Percentiles rank a stretch among this genome's conserved stretches.
These are phyloP conservation scores for Connochaetes taurinus DNA, from an alignment of 2,113 vertebrate genomes.

Conservation along the genomic window DNA sequence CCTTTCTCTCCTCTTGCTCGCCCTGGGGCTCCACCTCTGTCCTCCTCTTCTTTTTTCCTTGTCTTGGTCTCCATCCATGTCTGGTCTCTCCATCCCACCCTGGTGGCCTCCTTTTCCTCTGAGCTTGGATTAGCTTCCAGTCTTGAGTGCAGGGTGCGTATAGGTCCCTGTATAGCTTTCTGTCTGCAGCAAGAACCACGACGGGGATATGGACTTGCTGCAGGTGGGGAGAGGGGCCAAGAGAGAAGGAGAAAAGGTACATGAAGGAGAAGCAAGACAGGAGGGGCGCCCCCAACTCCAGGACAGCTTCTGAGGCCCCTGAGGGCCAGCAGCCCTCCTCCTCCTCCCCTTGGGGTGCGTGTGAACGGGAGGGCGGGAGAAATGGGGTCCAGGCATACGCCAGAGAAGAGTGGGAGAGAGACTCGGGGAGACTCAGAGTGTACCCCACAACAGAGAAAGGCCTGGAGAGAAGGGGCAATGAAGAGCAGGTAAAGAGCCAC, in stretches of 20 bases:
- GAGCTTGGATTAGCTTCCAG: neutral
- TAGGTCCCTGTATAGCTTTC: neutral
- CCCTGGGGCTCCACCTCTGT: neutral
- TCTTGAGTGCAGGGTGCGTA: neutral
- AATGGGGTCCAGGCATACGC: neutral
- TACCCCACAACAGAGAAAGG: neutral
- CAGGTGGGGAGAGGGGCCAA: neutral
- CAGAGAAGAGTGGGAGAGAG: neutral
- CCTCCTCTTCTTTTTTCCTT: neutral
- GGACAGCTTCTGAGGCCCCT: neutral
- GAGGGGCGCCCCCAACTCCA: neutral
- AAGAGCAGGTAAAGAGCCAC: neutral
- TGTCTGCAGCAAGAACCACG: neutral
- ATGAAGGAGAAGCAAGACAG: neutral
- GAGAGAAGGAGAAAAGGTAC: neutral
- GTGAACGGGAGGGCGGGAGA: neutral
- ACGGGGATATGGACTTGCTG: neutral
- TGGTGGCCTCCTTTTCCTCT: neutral
- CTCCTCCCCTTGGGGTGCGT: rapidly evolving
- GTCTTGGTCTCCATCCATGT: neutral
- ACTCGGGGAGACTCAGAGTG: neutral
- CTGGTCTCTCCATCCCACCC: neutral
- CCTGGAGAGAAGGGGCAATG: neutral
- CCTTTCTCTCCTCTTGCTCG: neutral
- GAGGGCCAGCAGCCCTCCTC: neutral